Base-by-base conservation (phyloP, 2,797 vertebrate species). In the Dermochelys coriacea region DNA sequence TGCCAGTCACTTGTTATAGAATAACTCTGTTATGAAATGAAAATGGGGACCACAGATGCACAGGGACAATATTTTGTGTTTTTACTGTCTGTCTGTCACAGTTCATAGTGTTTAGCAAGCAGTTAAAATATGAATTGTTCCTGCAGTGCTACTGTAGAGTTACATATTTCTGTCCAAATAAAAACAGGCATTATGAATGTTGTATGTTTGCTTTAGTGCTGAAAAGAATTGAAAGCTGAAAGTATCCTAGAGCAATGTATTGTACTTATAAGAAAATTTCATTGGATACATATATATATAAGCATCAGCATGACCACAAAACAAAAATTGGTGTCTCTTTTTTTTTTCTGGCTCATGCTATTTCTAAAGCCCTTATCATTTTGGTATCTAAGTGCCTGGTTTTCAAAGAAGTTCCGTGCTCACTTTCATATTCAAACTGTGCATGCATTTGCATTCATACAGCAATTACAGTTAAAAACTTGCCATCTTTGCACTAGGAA, bases 251-350 rank as follows among this genome's bases (percentile, higher is more conserved):
- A 96, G 93, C 93, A 96, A 95, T 89, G 64, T 92, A 93, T 95
- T 93, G 94, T 92, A 91, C 93, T 96, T 93, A 96, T 96, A 92
- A 95, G 95, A 95, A 96, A 96, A 85, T 97, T 94, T 84, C 94
- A 97, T 94, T 97, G 92, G 94, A 93, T 95, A 95, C 93, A 95
- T 85, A 93, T 94, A 93, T 94, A 54, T 77, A 49, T 9, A 77
- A 77, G 34, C 31, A 78, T 37, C 54, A 16, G 55, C 23, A 64
- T 49, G 19, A 52, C 59, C 19, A 12, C 54, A 77, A 49, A 49
- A 47, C 74, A 49, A 77, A 75, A 47, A 45, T 9, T 49, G 25
- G 74, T 27, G 25, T 75, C 71, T 47, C 15, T 71, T 41, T 71
- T 41, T 18, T 29, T 11, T 71, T 25, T 27, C 41, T 47, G 14